phyloP scores from a whole-genome alignment of 1,140 invertebrate species.

The Drosophila kohkoa region DNA sequence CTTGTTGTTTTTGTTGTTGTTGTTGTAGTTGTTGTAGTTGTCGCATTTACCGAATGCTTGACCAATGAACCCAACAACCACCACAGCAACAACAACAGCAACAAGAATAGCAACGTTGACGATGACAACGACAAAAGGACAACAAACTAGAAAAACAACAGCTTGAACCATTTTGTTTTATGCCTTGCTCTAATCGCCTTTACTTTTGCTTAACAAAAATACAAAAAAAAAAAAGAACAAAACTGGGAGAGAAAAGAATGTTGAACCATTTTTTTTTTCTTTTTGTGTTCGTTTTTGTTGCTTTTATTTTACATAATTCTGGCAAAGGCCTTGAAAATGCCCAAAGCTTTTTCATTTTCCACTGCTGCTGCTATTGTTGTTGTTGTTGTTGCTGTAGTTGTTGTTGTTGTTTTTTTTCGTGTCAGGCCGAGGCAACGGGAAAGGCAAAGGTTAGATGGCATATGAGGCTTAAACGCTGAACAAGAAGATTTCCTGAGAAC shows the following conservation, averaged over 20 bases:
- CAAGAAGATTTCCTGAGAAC: slow-evolving; percentile 28
- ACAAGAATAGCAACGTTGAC: slow-evolving; percentile 9
- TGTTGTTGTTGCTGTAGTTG: neutral
- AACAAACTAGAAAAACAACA: slow-evolving; percentile 32
- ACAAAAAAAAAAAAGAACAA: neutral
- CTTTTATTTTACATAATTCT: slow-evolving; percentile 47
- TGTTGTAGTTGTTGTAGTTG: slow-evolving; percentile 3
- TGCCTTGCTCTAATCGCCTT: slow-evolving; percentile 43
- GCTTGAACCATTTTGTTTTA: slow-evolving; percentile 35
- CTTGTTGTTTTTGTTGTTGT: slow-evolving; percentile 21
- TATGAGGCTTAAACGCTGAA: slow-evolving; percentile 38
- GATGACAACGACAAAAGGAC: neutral
- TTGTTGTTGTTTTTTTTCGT: slow-evolving; percentile 12
- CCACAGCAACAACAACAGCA: slow-evolving; percentile 12
- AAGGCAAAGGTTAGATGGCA: slow-evolving; percentile 34
- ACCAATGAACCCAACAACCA: slow-evolving; percentile 47
- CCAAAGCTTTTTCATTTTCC: slow-evolving; percentile 14
- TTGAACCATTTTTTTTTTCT: slow-evolving; percentile 14
- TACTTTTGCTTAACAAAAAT: slow-evolving; percentile 9
- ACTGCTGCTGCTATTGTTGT: neutral
- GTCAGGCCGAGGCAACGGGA: slow-evolving; percentile 12
- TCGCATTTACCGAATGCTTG: slow-evolving; percentile 27
- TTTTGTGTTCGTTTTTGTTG: neutral
- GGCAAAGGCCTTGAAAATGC: slow-evolving; percentile 39
- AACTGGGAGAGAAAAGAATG: slow-evolving; percentile 5